A percentile compares a stretch with the other conserved stretches of the same genome.
Evolutionary conservation across 2,113 vertebrate species (phyloP).

Genomic region (Gymnarchus niloticus): DNA sequence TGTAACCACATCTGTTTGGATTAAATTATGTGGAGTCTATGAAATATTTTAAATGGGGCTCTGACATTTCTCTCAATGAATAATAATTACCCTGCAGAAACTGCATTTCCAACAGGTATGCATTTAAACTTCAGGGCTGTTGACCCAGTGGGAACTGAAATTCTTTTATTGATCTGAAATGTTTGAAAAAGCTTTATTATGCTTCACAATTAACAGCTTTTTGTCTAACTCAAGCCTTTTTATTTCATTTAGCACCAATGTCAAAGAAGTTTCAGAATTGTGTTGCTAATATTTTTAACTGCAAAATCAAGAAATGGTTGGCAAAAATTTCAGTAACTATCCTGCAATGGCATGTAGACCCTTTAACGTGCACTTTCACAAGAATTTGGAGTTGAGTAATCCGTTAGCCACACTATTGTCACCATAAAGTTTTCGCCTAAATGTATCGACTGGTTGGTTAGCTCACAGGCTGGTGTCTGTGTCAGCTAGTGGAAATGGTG

Average conservation of each 20-base stretch:
- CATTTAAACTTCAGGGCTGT: neutral
- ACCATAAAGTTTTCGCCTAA: neutral
- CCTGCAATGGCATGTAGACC: neutral
- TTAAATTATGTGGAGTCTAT: no score
- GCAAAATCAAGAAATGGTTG: neutral
- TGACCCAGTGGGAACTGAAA: neutral
- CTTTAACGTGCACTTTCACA: neutral
- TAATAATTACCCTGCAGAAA: neutral
- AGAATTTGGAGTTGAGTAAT: neutral
- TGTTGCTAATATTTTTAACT: neutral
- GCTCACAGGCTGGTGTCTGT: neutral
- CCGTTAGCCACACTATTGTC: neutral
- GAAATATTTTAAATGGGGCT: neutral
- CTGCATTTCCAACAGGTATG: neutral
- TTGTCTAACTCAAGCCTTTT: neutral
- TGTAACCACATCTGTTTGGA: no score
- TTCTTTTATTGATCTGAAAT: no score
- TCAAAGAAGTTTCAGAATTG: neutral
- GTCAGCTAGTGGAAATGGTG: neutral
- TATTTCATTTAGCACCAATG: neutral
- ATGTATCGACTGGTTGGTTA: neutral
- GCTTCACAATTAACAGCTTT: neutral
- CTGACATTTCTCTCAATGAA: neutral
- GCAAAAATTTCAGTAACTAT: neutral
- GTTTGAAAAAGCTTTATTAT: neutral